These are phyloP conservation scores for Aplocera efformata DNA, from an alignment of 2,888 invertebrate species.

Conservation along the genomic window DNA sequence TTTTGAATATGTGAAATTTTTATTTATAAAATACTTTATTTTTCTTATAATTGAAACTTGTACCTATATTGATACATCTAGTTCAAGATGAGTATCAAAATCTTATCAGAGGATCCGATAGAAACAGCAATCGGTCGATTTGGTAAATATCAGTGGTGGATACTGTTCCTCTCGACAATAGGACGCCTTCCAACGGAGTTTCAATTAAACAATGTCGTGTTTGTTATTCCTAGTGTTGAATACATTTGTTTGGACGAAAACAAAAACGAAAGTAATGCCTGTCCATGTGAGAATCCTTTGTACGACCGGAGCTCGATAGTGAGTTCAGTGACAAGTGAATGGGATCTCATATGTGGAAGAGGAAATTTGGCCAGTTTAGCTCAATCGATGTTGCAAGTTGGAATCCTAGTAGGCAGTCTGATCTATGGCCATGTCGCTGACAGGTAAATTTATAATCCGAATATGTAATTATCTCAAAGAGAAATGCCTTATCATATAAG, in stretches of 20 bases:
- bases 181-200: conserved; percentile 80
- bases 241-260: conserved; percentile 65
- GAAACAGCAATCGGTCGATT: conserved; percentile 75
- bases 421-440: conserved; percentile 76
- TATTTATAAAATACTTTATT: too few relatives aligned
- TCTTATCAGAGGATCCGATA: conserved; percentile 41
- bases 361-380: conserved; percentile 75
- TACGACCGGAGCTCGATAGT: conserved; percentile 75
- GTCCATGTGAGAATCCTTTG: conserved; percentile 68
- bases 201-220: conserved; percentile 78
- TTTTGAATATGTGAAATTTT: too few relatives aligned
- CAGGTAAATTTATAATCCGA: conserved; percentile 43
- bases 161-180: conserved; percentile 67
- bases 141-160: conserved; percentile 78
- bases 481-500: too few relatives aligned
- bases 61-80: too few relatives aligned
- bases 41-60: too few relatives aligned
- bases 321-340: conserved; percentile 81
- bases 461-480: too few relatives aligned
- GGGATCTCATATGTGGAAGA: conserved; percentile 81
- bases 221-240: conserved; percentile 75
- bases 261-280: conserved; percentile 57
- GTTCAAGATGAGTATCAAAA: conserved; percentile 10
- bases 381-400: conserved; percentile 79
- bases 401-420: conserved; percentile 77